Conservation (phyloP, 64 coral and sea anemone species). For the Montipora cactus region DNA sequence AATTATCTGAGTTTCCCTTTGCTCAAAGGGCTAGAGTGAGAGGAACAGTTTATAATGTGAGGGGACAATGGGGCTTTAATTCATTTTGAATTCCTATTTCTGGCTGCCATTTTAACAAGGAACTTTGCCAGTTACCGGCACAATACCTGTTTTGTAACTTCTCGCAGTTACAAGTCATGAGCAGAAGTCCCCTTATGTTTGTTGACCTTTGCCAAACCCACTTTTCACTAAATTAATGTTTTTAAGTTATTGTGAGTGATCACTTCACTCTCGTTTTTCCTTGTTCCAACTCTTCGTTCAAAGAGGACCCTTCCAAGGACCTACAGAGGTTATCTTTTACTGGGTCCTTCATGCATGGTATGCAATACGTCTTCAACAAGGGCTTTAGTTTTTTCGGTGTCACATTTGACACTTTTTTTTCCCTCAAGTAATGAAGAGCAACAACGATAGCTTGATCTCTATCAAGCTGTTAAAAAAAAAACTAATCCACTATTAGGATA, state of each 20-base stretch:
- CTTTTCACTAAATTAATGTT: no score
- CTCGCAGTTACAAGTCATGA: no score
- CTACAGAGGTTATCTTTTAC: not conserved
- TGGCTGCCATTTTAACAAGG: no score
- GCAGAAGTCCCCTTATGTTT: no score
- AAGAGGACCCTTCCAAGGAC: not conserved
- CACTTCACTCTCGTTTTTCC: not conserved
- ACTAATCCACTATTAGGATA: not conserved
- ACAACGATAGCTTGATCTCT: not conserved
- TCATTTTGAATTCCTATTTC: no score
- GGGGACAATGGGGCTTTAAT: no score
- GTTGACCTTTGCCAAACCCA: no score
- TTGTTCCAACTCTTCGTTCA: not conserved
- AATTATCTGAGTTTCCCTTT: not conserved
- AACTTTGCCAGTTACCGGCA: no score
- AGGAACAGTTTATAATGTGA: not conserved
- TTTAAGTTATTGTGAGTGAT: not conserved
- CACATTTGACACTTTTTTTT: not conserved
- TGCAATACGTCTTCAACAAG: not conserved
- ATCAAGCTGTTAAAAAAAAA: not conserved
- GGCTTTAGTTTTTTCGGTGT: not conserved
- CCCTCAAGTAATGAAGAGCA: not conserved
- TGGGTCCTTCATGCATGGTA: not conserved
- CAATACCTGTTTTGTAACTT: no score
- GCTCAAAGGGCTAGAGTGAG: not conserved